Evolutionary conservation across 2,113 vertebrate genomes (phyloP).

Genomic region (Saccopteryx bilineata): DNA sequence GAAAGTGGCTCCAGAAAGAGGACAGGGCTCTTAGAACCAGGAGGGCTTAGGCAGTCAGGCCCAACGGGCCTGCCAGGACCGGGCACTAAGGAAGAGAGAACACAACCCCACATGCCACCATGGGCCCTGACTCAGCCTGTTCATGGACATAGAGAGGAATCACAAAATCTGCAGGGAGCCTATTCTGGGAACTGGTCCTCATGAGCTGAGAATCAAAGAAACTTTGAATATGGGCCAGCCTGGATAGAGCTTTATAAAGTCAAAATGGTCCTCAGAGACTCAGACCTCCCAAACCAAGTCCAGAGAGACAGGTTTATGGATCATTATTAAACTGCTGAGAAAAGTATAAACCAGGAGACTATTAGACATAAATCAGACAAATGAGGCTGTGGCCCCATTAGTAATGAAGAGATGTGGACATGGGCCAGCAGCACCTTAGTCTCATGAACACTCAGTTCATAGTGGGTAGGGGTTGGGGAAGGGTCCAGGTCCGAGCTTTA

Average conservation of each 20-base stretch:
- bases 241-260: slow-evolving; percentile 11
- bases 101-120: not conserved
- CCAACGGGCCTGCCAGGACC: not conserved
- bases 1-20: not conserved
- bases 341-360: slow-evolving; percentile 71
- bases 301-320: slow-evolving; percentile 74
- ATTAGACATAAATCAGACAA: slow-evolving; percentile 76
- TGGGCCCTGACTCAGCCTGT: not conserved
- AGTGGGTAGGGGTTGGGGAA: not conserved
- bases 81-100: not conserved
- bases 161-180: no score
- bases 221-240: not conserved
- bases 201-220: not conserved
- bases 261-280: slow-evolving; percentile 56
- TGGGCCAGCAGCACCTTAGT: not conserved
- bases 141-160: not conserved
- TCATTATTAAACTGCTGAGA: slow-evolving; percentile 77
- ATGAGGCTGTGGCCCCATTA: not conserved
- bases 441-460: not conserved
- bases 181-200: not conserved
- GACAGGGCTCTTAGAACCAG: not conserved
- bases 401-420: slow-evolving; percentile 20
- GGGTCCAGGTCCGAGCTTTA: not conserved
- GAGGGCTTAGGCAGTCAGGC: not conserved
- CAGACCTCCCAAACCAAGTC: slow-evolving; percentile 65